Conservation (phyloP, 2,888 invertebrate species). For the Rhamnusium bicolor region DNA sequence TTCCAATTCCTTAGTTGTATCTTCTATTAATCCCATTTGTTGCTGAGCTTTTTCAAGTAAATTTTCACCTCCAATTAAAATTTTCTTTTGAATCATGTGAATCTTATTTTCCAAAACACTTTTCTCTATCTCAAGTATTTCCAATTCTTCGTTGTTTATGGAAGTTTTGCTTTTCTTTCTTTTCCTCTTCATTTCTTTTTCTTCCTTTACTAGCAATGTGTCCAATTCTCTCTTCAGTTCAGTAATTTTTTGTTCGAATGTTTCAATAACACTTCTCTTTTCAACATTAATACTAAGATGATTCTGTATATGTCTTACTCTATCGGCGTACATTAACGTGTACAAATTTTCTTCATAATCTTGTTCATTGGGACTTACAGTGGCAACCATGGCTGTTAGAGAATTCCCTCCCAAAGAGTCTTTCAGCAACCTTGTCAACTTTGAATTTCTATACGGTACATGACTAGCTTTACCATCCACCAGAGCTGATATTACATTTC, state of each 20-base stretch:
- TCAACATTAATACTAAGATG: constrained; percentile 95
- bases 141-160: constrained; percentile 67
- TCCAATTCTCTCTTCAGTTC: constrained; percentile 80
- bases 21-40: constrained; percentile 88
- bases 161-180: constrained; percentile 59
- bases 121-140: constrained; percentile 72
- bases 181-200: constrained; percentile 78
- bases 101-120: constrained; percentile 75
- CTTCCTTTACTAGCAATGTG: constrained; percentile 72
- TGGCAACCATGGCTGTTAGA: constrained; percentile 94
- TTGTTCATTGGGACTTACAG: constrained; percentile 91
- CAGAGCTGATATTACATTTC: constrained; percentile 96
- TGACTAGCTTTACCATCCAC: constrained; percentile 96
- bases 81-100: constrained; percentile 87
- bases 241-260: constrained; percentile 88
- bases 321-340: constrained; percentile 94
- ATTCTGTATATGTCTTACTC: constrained; percentile 97
- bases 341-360: constrained; percentile 97
- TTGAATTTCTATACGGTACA: constrained; percentile 97
- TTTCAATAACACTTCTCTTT: constrained; percentile 87
- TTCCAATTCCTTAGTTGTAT: constrained; percentile 85
- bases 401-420: constrained; percentile 97
- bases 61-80: constrained; percentile 97
- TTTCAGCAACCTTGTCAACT: constrained; percentile 93
- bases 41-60: constrained; percentile 94